Conservation (phyloP, 2,888 invertebrate species). For the Parnassius apollo region DNA sequence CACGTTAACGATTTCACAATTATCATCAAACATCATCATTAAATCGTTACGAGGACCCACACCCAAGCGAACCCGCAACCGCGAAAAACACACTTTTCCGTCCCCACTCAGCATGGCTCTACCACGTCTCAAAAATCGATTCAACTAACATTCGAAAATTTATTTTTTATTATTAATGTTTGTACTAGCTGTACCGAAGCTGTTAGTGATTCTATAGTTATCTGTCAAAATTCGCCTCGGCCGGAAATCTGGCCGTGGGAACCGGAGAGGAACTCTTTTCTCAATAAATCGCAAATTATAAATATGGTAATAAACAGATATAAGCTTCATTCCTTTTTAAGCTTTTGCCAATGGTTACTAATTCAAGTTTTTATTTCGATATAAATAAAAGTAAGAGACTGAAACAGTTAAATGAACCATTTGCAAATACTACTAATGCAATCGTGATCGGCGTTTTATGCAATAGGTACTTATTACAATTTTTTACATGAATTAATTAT, state of each 20-base stretch:
- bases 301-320: constrained; percentile 54
- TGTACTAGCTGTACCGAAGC: constrained; percentile 59
- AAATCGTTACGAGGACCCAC: neutral
- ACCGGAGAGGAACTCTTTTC: constrained; percentile 66
- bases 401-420: too few relatives aligned
- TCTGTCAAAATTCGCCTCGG: constrained; percentile 80
- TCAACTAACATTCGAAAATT: constrained; percentile 11
- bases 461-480: too few relatives aligned
- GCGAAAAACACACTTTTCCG: too few relatives aligned
- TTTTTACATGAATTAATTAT: neutral
- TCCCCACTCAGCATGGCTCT: too few relatives aligned
- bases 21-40: neutral
- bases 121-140: neutral
- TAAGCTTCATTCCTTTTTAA: constrained; percentile 35
- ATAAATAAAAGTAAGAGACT: too few relatives aligned
- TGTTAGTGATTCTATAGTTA: constrained; percentile 67
- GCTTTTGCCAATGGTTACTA: neutral
- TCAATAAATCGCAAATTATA: constrained; percentile 72
- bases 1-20: too few relatives aligned
- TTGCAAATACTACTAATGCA: too few relatives aligned
- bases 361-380: constrained; percentile 23
- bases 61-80: too few relatives aligned
- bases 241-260: constrained; percentile 76
- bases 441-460: neutral
- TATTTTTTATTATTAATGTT: constrained; percentile 31